A percentile compares a stretch with the other conserved stretches of the same genome.
phyloP scores from a whole-genome alignment of 37 sponge, comb jelly and placozoan genomes.

The Agelas oroides region DNA sequence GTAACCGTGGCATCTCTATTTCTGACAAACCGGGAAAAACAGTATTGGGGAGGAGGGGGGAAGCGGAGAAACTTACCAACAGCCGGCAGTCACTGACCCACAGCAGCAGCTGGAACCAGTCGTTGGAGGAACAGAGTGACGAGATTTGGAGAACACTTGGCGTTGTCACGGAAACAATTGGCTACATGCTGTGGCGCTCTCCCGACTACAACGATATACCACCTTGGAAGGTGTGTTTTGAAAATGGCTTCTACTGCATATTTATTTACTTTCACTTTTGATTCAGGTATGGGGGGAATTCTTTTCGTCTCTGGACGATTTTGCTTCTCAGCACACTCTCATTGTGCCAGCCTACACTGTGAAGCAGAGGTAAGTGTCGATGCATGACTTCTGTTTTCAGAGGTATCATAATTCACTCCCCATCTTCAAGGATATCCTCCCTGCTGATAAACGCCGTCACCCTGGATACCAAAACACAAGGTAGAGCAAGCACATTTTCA shows the following conservation, averaged over 20 bases:
- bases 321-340: constrained; percentile 19
- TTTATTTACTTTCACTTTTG: not conserved
- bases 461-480: constrained; percentile 17
- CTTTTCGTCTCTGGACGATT: constrained; percentile 60
- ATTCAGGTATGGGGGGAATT: constrained; percentile 63
- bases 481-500: not conserved
- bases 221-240: constrained; percentile 36
- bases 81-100: constrained; percentile 3
- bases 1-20: not conserved
- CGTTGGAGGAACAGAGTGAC: not conserved
- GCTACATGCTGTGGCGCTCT: constrained; percentile 48
- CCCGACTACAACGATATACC: not conserved
- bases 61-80: not conserved
- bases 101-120: not conserved
- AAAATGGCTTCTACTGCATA: too few relatives aligned
- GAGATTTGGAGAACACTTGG: constrained; percentile 20
- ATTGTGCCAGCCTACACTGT: constrained; percentile 42
- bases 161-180: constrained; percentile 50
- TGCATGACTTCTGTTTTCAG: too few relatives aligned
- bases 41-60: not conserved
- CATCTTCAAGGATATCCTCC: constrained; percentile 11
- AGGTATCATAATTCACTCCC: not conserved
- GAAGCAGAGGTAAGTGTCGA: constrained; percentile 66
- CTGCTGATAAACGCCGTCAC: constrained; percentile 33
- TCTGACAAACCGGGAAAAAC: not conserved